Conservation (phyloP, 1,140 invertebrate genomes). For the Drosophila ercepeae region DNA sequence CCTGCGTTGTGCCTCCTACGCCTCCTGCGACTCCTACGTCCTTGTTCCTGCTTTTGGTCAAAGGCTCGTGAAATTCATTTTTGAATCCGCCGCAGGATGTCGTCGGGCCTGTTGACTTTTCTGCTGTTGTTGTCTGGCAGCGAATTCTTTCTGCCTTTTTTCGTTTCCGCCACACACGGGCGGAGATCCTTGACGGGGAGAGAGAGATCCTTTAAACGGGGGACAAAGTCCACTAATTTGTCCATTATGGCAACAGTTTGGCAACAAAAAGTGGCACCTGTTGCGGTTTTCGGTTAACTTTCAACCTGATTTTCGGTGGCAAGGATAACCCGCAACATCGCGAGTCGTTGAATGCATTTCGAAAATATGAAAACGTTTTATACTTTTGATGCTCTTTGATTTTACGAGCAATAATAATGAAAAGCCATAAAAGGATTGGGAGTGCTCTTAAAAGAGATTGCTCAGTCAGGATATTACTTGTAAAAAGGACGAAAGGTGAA, state of each 20-base stretch:
- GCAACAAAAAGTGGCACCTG: no score
- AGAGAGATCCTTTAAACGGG: not conserved
- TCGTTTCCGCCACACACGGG: slow-evolving; percentile 16
- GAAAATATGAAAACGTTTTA: not conserved
- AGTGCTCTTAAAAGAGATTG: not conserved
- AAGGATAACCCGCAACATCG: not conserved
- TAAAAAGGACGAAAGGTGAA: no score
- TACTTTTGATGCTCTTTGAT: not conserved
- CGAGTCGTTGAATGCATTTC: not conserved
- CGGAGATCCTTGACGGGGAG: not conserved
- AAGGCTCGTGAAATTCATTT: slow-evolving; percentile 44
- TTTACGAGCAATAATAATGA: not conserved
- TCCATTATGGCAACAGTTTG: slow-evolving; percentile 50
- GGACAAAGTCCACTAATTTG: slow-evolving; percentile 68
- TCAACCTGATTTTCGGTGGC: slow-evolving; percentile 47
- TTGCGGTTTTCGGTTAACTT: slow-evolving; percentile 71
- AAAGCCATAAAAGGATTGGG: not conserved
- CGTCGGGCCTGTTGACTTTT: slow-evolving; percentile 24
- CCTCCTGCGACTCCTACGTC: slow-evolving; percentile 12
- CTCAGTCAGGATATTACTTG: not conserved
- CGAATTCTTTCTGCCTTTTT: not conserved
- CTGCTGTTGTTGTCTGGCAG: slow-evolving; percentile 8
- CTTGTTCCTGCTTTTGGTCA: slow-evolving; percentile 5
- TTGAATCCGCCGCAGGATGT: slow-evolving; percentile 16
- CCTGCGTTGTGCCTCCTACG: slow-evolving; percentile 1